Conservation (phyloP, 2,888 invertebrate genomes). For the Luffia ferchaultella region DNA sequence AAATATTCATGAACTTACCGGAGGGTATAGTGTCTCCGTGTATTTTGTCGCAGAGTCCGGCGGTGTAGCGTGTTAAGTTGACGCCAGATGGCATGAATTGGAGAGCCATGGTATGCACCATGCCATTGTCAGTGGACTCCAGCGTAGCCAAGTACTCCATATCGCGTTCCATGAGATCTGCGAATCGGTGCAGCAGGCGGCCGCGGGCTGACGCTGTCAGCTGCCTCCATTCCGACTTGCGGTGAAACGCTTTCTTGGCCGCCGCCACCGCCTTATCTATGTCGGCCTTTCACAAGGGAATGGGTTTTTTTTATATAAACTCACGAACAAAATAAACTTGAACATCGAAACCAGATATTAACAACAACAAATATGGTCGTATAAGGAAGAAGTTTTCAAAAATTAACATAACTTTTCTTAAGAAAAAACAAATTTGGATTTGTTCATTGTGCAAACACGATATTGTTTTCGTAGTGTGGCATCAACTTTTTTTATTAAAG, state of each 20-base stretch:
- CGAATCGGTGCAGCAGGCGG: conserved; percentile 73
- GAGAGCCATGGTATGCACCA: conserved; percentile 72
- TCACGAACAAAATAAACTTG: no score
- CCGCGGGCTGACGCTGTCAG: conserved; percentile 86
- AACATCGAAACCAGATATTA: no score
- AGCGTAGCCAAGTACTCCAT: conserved; percentile 77
- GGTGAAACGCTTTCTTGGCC: conserved; percentile 75
- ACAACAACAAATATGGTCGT: no score
- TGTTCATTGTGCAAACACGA: no score
- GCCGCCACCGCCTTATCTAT: conserved; percentile 79
- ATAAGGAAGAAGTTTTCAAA: no score
- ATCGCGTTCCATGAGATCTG: conserved; percentile 81
- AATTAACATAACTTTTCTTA: no score
- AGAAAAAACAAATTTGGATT: no score
- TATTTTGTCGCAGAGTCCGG: conserved; percentile 91
- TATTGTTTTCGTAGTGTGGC: no score
- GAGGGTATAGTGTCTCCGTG: conserved; percentile 76
- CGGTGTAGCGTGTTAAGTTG: conserved; percentile 75
- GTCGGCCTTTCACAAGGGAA: no score
- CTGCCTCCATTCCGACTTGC: conserved; percentile 76
- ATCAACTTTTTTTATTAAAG: no score
- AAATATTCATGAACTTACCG: no score
- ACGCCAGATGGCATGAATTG: conserved; percentile 53
- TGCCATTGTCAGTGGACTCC: conserved; percentile 92
- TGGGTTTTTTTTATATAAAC: no score